Evolutionary conservation across 37 sponge, comb jelly and placozoan genomes (phyloP).

Genomic region (Petrosia ficiformis): DNA sequence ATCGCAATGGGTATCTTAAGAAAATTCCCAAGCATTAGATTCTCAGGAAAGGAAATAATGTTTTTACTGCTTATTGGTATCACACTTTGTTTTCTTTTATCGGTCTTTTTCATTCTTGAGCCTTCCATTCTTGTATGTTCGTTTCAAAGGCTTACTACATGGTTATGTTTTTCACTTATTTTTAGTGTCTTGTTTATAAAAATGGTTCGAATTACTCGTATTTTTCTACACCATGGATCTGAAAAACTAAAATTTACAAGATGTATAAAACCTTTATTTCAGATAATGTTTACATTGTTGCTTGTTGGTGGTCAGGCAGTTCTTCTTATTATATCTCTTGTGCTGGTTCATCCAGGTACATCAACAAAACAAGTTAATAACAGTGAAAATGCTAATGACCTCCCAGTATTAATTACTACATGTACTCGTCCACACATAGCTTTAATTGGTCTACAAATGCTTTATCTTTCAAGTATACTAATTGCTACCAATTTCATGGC

Average conservation of each 20-base stretch:
- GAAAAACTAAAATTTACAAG: background rate
- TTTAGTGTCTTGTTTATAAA: constrained; percentile 76
- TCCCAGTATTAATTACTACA: constrained; percentile 36
- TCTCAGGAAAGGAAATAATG: constrained; percentile 78
- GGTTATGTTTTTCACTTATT: constrained; percentile 67
- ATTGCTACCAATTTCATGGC: constrained; percentile 54
- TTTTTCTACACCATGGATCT: constrained; percentile 62
- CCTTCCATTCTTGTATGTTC: constrained; percentile 39
- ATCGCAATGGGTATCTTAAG: constrained; percentile 33
- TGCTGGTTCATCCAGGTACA: constrained; percentile 8
- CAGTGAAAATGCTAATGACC: background rate
- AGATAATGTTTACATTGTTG: constrained; percentile 41
- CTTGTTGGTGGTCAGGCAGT: constrained; percentile 39
- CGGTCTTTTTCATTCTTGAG: constrained; percentile 40
- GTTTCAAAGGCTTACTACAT: constrained; percentile 39
- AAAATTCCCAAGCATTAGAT: constrained; percentile 62
- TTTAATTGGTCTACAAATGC: constrained; percentile 28
- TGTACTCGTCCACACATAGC: constrained; percentile 23
- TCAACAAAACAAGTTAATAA: background rate
- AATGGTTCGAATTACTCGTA: constrained; percentile 70
- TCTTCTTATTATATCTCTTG: constrained; percentile 26
- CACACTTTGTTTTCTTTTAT: constrained; percentile 34
- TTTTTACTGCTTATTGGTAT: constrained; percentile 58
- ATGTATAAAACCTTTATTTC: constrained; percentile 20
- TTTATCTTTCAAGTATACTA: constrained; percentile 51